Evolutionary conservation across 2,113 vertebrate genomes (phyloP).

Genomic region (Pangasianodon hypophthalmus): DNA sequence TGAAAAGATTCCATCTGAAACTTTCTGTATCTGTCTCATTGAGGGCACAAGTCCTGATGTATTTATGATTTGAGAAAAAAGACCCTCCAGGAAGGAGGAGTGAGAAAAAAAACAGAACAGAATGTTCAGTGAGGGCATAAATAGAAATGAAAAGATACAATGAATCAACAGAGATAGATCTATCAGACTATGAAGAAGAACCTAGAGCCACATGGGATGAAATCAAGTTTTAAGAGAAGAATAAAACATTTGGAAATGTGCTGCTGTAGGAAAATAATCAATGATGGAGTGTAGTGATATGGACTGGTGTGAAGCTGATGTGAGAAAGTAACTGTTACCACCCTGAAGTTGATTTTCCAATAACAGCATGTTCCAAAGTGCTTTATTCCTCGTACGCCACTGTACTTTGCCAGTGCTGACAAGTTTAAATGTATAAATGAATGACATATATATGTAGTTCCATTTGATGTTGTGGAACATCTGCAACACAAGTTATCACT

Average conservation of each 20-base stretch:
- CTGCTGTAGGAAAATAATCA: background rate
- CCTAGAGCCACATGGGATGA: constrained; percentile 51
- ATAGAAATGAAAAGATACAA: constrained; percentile 64
- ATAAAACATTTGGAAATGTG: background rate
- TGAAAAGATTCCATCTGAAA: constrained; percentile 63
- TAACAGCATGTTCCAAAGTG: background rate
- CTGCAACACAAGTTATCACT: background rate
- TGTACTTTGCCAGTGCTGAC: background rate
- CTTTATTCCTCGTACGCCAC: background rate
- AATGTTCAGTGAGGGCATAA: constrained; percentile 58
- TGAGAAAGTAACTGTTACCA: background rate
- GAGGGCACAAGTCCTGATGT: background rate
- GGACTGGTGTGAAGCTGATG: background rate
- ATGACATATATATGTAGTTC: background rate
- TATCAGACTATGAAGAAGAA: constrained; percentile 65
- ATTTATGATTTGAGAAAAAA: constrained; percentile 15
- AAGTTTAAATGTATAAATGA: background rate
- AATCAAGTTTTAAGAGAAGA: constrained; percentile 47
- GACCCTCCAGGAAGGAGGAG: constrained; percentile 46
- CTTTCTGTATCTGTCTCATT: constrained; percentile 57
- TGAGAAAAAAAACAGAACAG: constrained; percentile 50
- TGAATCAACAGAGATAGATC: constrained; percentile 66
- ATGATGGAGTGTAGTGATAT: background rate
- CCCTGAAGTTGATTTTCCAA: background rate
- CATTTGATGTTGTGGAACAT: background rate